A percentile compares a stretch with the other conserved stretches of the same genome.
Conservation (phyloP, 2,888 invertebrate genomes). For the Hirudinaria manillensis region DNA sequence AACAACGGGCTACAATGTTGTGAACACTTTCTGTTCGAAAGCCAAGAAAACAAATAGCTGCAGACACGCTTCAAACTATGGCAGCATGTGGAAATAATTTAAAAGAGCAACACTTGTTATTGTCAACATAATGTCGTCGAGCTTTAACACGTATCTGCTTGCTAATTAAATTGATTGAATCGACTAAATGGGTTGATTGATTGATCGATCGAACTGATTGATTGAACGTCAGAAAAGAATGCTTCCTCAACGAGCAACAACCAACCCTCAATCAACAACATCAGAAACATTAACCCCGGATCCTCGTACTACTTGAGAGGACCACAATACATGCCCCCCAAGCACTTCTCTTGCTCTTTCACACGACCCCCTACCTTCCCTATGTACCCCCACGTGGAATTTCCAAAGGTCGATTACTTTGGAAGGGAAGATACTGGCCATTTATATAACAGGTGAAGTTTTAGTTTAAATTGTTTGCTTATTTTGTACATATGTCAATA, state of each 20-base stretch:
- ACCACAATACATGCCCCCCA: background rate
- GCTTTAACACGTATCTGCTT: background rate
- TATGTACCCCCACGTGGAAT: background rate
- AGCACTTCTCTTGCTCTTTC: conserved; percentile 8
- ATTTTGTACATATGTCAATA: no score
- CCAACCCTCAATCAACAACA: conserved; percentile 10
- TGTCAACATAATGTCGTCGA: no score
- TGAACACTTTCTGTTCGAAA: no score
- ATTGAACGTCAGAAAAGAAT: background rate
- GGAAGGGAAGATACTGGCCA: background rate
- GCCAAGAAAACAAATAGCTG: no score
- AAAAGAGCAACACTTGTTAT: no score
- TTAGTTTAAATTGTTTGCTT: background rate
- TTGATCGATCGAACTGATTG: background rate
- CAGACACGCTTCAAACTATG: no score
- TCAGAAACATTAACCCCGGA: background rate
- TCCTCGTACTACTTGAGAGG: background rate
- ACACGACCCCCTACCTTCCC: background rate
- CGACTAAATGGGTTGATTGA: background rate
- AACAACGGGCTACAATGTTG: no score
- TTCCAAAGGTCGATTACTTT: background rate
- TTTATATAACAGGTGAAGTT: background rate
- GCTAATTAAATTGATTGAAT: background rate
- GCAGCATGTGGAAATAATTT: no score
- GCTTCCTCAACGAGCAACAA: conserved; percentile 16